Conservation (phyloP, 2,888 invertebrate genomes). For the Dilophus febrilis region DNA sequence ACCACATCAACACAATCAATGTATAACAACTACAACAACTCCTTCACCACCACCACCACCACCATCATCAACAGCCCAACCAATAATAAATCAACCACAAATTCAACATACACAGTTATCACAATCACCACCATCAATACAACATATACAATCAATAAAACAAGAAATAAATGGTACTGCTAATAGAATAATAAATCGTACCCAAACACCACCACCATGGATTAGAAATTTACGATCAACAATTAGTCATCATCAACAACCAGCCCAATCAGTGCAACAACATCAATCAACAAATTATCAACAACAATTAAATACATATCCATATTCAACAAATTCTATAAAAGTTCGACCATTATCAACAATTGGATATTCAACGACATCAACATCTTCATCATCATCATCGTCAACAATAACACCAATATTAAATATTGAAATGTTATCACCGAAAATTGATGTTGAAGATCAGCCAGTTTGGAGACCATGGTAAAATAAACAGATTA, state of each 20-base stretch:
- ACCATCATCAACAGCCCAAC: constrained; percentile 1
- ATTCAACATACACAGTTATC: background rate
- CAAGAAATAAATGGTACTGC: background rate
- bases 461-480: constrained; percentile 12
- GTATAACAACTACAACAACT: background rate
- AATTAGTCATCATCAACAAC: background rate
- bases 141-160: background rate
- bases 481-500: constrained; percentile 11
- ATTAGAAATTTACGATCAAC: background rate
- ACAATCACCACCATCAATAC: background rate
- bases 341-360: too few species aligned
- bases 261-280: background rate
- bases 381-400: constrained; percentile 3
- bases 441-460: constrained; percentile 5
- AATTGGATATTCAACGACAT: background rate
- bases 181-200: background rate
- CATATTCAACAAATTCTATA: too few species aligned
- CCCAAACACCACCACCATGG: background rate
- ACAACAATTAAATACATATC: background rate
- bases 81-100: background rate
- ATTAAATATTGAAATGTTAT: constrained; percentile 1
- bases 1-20: background rate
- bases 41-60: background rate
- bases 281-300: background rate
- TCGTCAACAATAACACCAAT: constrained; percentile 6